Base-by-base conservation (phyloP, 2,888 invertebrate species). In the Limnephilus marmoratus region DNA sequence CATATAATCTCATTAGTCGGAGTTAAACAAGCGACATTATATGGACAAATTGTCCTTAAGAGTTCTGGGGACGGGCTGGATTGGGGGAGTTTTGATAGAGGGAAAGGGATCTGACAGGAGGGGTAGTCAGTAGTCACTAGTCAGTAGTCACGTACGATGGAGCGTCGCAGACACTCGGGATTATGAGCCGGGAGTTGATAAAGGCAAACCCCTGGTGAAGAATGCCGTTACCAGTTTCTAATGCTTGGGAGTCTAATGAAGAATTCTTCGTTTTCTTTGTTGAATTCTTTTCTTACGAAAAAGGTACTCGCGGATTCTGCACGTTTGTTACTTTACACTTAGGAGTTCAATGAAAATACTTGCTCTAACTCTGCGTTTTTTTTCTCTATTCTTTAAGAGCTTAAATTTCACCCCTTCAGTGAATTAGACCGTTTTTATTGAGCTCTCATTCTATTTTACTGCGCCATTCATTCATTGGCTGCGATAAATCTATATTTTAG, bases 11-110 rank as follows among this genome's bases (percentile, higher is more conserved):
- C 95, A 96, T 96, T 96, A 96, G 95, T 94, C 94, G 95, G 95
- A 95, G 95, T 96, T 96, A 95, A 96, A 95, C 95, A 96, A 96
- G 95, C 95, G 95, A 95, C 96, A 96, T 96, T 96, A 96, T 96
- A 96, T 95, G 95, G 95, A 95, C 95, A 95, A 95, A 96, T 96
- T 96, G 96, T 96, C 95, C 95, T 95, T 41, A 88, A 82, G 91
- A 53, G 90, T 53, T 31, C 41, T 24, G 85, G 86, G 81, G 91
- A 91, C 37, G 86, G 37, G 83, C 83, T 85, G 83, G 24, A 86
- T 31, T 29, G 49, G 82, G 90, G 85, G 85, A 68, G 18, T 29
- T 90, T 90, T 85, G 83, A 34, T 34, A 82, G 89, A 68, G 41
- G 53, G 85, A 31, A 53, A 11, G 85, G 53, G 31, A 85, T 53